A percentile compares a stretch with the other conserved stretches of the same genome.
phyloP scores from a whole-genome alignment of 2,888 invertebrate species.

The Drosophila rubida region DNA sequence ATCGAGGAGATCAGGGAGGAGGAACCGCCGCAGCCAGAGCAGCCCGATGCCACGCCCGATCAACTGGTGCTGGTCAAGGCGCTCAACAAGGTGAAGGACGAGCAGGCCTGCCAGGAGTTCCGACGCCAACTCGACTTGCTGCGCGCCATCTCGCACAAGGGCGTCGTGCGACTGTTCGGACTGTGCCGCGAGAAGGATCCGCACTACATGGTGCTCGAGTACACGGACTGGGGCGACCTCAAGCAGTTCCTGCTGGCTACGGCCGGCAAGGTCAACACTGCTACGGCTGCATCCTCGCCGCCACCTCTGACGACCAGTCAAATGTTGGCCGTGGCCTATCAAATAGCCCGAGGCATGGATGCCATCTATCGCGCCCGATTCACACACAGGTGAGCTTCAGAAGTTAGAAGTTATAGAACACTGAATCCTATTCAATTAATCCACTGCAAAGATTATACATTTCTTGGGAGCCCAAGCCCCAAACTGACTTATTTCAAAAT shows the following conservation, averaged over 20 bases:
- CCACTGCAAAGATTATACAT: no score
- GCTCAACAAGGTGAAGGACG: slow-evolving; percentile 91
- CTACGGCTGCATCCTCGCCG: slow-evolving; percentile 75
- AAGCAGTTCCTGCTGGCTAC: slow-evolving; percentile 93
- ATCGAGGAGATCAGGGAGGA: slow-evolving; percentile 84
- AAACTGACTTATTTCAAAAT: no score
- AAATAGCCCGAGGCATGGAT: slow-evolving; percentile 93
- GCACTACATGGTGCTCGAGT: slow-evolving; percentile 94
- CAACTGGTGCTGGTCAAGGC: slow-evolving; percentile 90
- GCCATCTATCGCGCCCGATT: slow-evolving; percentile 90
- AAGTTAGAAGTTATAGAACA: no score
- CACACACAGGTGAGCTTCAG: slow-evolving; percentile 89
- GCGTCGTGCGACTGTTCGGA: slow-evolving; percentile 91
- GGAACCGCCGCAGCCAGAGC: slow-evolving; percentile 48
- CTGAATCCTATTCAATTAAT: no score
- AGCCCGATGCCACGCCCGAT: slow-evolving; percentile 49
- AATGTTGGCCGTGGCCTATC: slow-evolving; percentile 88
- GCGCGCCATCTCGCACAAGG: slow-evolving; percentile 92
- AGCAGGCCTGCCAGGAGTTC: slow-evolving; percentile 92
- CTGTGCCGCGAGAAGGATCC: slow-evolving; percentile 94
- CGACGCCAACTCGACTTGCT: slow-evolving; percentile 95
- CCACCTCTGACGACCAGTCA: slow-evolving; percentile 90
- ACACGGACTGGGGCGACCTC: slow-evolving; percentile 98
- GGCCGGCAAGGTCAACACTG: slow-evolving; percentile 82
- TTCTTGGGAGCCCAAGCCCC: no score